A percentile compares a stretch with the other conserved stretches of the same genome.
phyloP scores from a whole-genome alignment of 2,888 invertebrate genomes.

The Zygaena filipendulae region DNA sequence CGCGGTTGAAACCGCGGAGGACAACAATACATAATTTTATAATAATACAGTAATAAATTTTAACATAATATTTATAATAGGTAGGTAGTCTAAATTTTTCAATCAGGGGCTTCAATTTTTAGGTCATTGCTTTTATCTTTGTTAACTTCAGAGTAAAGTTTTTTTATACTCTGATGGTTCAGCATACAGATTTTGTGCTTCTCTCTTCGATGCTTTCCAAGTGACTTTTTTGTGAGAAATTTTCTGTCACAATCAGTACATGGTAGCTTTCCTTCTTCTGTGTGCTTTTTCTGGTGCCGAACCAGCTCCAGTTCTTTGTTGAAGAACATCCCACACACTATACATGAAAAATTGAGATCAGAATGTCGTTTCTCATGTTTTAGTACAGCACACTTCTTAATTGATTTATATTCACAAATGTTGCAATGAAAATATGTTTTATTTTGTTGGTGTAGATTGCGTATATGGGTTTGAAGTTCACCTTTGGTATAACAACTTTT shows the following conservation, averaged over 20 bases:
- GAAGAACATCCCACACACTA: slow-evolving; percentile 37
- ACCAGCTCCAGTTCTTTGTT: slow-evolving; percentile 27
- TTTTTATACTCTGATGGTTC: no score
- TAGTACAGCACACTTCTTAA: slow-evolving; percentile 21
- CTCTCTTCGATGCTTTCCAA: slow-evolving; percentile 21
- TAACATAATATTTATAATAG: no score
- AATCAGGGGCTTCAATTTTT: no score
- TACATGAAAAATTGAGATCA: slow-evolving; percentile 30
- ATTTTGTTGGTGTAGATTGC: slow-evolving; percentile 27
- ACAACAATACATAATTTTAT: no score
- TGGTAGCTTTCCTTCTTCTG: slow-evolving; percentile 28
- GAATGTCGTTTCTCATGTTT: slow-evolving; percentile 33
- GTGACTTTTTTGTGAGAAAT: slow-evolving; percentile 27
- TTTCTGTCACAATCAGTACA: slow-evolving; percentile 35
- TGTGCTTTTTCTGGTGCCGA: slow-evolving; percentile 35
- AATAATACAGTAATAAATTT: no score
- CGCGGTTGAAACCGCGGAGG: no score
- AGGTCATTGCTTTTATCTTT: no score
- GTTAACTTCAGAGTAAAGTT: no score
- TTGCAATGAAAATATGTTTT: slow-evolving; percentile 29
- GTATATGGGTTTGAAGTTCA: slow-evolving; percentile 39
- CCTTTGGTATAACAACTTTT: slow-evolving; percentile 34
- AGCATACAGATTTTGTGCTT: no score
- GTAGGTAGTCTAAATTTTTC: no score
- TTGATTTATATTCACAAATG: slow-evolving; percentile 31